Base-by-base conservation (phyloP, 2,113 vertebrate species). In the Bothrops jararaca region DNA sequence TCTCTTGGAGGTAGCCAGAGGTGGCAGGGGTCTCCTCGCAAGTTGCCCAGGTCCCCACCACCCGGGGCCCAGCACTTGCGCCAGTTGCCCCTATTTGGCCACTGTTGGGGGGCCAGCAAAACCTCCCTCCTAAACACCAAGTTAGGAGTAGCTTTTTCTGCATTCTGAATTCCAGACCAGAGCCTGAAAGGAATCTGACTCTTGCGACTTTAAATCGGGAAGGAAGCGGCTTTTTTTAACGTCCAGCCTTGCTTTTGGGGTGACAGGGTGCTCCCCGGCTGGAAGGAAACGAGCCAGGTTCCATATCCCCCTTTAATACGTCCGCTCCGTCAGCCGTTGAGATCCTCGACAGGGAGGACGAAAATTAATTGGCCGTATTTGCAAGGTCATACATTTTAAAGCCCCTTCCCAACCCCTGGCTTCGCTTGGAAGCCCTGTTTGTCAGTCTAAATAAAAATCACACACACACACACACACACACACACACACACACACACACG, bases 371-470 rank as follows among this genome's bases (percentile, higher is more conserved):
- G 95, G 60, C 93, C 88, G 0, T 91, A 92, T 93, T 97, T 97
- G 95, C 93, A 96, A 94, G 93, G 96, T 97, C 94, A 95, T 97
- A 94, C 94, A 95, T 97, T 97, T 95, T 95, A 29, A 64, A 93
- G 95, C 96, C 91, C 56, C 90, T 89, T 90, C 52, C 52, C 86
- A 95, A 94, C 93, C 95, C 93, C 95, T 96, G 95, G 64, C 91
- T 96, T 94, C 53, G 52, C 93, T 93, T 87, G 94, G 87, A 90
- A 95, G 86, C 92, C 92, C 45, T 56, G n/a, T 96, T 97, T 95
- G 90, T 96, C 94, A 95, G 94, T 58, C 87, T 53, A 93, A 96
- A 92, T 87, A 86, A 92, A 94, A 95, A 95, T 92, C 69, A 9
- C 48, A 50, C 42, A 9, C 7, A 9, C 48, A 50, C 48, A 8